A percentile compares a stretch with the other conserved stretches of the same genome.
Conservation (phyloP, 2,888 invertebrate genomes). For the Chrysomela aeneicollis region DNA sequence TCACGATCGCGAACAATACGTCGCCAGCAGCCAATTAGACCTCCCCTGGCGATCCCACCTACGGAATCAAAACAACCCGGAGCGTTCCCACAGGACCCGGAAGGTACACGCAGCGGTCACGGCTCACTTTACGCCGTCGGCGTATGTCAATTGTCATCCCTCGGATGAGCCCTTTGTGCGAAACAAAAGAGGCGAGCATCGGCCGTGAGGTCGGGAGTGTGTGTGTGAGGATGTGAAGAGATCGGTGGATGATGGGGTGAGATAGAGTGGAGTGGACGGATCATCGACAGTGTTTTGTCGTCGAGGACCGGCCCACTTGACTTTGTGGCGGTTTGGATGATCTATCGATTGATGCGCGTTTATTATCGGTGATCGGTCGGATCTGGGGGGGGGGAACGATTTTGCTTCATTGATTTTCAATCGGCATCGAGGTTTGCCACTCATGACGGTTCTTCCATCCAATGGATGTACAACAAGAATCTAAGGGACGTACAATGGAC, state of each 20-base stretch:
- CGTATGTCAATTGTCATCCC: constrained; percentile 62
- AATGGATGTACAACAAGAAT: no score
- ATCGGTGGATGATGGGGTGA: constrained; percentile 27
- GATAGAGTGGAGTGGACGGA: constrained; percentile 28
- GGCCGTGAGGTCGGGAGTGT: constrained; percentile 49
- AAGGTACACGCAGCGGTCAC: constrained; percentile 39
- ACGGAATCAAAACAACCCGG: constrained; percentile 52
- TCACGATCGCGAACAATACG: constrained; percentile 23
- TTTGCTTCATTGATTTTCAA: no score
- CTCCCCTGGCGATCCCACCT: constrained; percentile 48
- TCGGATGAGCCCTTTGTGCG: constrained; percentile 58
- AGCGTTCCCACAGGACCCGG: constrained; percentile 54
- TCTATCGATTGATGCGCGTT: neutral
- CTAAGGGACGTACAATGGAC: no score
- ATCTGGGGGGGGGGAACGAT: no score
- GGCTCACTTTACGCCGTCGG: constrained; percentile 51
- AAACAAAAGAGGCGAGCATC: constrained; percentile 60
- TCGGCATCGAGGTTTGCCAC: no score
- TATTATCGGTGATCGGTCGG: neutral
- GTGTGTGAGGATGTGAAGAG: constrained; percentile 38
- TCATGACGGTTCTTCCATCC: no score
- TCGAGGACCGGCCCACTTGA: constrained; percentile 43
- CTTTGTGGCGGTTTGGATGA: constrained; percentile 27
- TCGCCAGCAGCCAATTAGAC: constrained; percentile 49
- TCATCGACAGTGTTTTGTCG: constrained; percentile 39